Conservation (phyloP, 2,888 invertebrate species). For the Tachystola acroxantha region DNA sequence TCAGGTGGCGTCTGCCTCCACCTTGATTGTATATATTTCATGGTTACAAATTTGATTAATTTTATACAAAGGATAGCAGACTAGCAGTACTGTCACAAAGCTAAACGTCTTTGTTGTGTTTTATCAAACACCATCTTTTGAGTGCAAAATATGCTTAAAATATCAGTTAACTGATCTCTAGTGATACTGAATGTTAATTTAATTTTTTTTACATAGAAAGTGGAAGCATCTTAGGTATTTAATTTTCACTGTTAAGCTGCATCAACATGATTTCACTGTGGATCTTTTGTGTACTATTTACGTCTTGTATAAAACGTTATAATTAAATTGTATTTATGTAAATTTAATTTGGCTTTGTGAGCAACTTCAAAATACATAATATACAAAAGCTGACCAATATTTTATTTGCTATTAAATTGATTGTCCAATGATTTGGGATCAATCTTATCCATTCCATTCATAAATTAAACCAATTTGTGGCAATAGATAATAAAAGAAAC, state of each 20-base stretch:
- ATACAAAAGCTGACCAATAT: conserved; percentile 72
- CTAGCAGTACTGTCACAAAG: conserved; percentile 57
- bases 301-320: conserved; percentile 73
- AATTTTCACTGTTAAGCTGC: conserved; percentile 46
- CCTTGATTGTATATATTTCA: conserved; percentile 77
- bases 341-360: conserved; percentile 78
- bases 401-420: conserved; percentile 44
- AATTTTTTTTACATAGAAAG: conserved; percentile 44
- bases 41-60: conserved; percentile 72
- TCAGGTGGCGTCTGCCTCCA: too few relatives aligned
- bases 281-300: conserved; percentile 70
- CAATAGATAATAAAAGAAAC: too few relatives aligned
- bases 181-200: conserved; percentile 53
- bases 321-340: conserved; percentile 76
- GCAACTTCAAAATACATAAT: conserved; percentile 76
- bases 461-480: not conserved
- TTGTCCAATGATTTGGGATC: not conserved
- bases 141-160: conserved; percentile 35
- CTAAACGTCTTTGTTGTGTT: conserved; percentile 55
- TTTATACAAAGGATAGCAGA: conserved; percentile 71
- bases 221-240: conserved; percentile 50
- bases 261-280: conserved; percentile 55
- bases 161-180: conserved; percentile 64
- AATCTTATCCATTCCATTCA: not conserved
- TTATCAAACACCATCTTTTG: conserved; percentile 37